These are phyloP conservation scores for Pao palembangensis DNA, from an alignment of 2,113 vertebrate genomes.

Conservation along the genomic window DNA sequence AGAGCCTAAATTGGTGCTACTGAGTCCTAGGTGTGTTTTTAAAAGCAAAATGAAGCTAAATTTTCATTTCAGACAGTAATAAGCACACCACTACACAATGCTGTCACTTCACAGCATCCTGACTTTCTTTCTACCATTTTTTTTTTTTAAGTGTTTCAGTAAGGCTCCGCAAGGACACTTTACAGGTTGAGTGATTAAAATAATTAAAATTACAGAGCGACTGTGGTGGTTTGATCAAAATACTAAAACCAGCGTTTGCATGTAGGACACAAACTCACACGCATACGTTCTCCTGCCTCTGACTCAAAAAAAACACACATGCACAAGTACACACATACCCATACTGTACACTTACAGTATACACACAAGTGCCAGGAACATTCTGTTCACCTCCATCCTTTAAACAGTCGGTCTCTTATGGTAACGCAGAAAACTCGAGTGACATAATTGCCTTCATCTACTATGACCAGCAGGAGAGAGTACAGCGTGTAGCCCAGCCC, in stretches of 20 bases:
- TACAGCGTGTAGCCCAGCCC: constrained; percentile 25
- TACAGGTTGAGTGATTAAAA: no score
- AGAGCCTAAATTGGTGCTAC: no score
- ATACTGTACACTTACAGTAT: constrained; percentile 19
- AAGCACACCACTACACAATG: no score
- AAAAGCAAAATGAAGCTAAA: no score
- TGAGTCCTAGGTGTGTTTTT: no score
- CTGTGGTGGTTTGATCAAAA: no score
- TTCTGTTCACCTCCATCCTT: constrained; percentile 63
- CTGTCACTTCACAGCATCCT: not conserved
- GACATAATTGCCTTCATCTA: constrained; percentile 38
- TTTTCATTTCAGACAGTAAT: no score
- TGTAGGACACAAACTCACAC: constrained; percentile 2
- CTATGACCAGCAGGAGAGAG: constrained; percentile 34
- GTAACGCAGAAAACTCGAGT: constrained; percentile 53
- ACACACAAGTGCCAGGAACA: constrained; percentile 57
- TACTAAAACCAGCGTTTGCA: no score
- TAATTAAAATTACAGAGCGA: no score
- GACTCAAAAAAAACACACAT: constrained; percentile 10
- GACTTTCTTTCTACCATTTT: not conserved
- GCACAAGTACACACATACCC: constrained; percentile 14
- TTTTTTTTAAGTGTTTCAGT: no score
- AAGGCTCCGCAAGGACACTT: no score
- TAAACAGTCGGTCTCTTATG: constrained; percentile 44
- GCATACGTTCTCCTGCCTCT: not conserved